Percentiles rank a stretch among this genome's conserved stretches.
phyloP scores from a whole-genome alignment of 2,888 invertebrate genomes.

The Dromius quadrimaculatus region DNA sequence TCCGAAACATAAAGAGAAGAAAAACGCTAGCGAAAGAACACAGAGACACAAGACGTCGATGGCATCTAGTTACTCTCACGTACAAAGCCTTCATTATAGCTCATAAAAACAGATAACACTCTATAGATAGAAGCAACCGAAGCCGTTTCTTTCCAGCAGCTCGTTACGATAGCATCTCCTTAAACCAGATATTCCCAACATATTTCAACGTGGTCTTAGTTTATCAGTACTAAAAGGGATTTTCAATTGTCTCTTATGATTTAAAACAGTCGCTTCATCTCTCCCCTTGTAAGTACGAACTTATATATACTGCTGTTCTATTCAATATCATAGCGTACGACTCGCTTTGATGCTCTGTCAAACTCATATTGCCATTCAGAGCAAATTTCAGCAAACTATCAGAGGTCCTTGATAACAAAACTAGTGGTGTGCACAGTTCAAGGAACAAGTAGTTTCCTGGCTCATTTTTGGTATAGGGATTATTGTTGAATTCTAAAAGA shows the following conservation, averaged over 20 bases:
- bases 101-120: slow-evolving; percentile 46
- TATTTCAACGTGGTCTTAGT: slow-evolving; percentile 34
- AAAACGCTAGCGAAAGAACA: not conserved
- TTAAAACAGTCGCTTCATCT: slow-evolving; percentile 26
- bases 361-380: no score
- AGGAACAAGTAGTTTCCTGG: no score
- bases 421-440: no score
- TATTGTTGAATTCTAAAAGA: no score
- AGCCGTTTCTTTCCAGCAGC: slow-evolving; percentile 37
- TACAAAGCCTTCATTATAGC: slow-evolving; percentile 47
- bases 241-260: slow-evolving; percentile 28
- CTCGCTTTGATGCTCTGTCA: no score
- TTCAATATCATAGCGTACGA: no score
- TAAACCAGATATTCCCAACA: slow-evolving; percentile 36
- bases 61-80: slow-evolving; percentile 29
- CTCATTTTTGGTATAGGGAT: no score
- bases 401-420: no score
- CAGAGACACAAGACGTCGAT: slow-evolving; percentile 4
- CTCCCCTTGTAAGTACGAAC: not conserved
- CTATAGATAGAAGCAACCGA: slow-evolving; percentile 38
- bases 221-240: slow-evolving; percentile 40
- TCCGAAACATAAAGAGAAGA: not conserved
- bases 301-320: no score
- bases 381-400: no score
- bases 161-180: slow-evolving; percentile 41